These are phyloP conservation scores for Poecile atricapillus DNA, from an alignment of 2,113 vertebrate genomes.

Conservation along the genomic window DNA sequence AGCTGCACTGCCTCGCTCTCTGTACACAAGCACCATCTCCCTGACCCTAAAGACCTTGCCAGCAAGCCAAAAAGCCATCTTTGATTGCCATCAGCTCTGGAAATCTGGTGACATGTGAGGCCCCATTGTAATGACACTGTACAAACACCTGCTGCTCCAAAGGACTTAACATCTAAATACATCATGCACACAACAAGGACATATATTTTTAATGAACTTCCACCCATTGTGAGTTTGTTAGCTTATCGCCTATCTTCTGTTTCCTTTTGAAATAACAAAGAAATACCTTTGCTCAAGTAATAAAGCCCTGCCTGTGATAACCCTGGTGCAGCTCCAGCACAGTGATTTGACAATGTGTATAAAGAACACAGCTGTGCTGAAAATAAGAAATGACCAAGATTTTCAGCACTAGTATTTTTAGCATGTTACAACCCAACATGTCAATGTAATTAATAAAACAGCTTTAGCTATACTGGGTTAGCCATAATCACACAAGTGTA, in stretches of 20 bases:
- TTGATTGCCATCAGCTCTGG: background rate
- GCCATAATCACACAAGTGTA: background rate
- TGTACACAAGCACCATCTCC: background rate
- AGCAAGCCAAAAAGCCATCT: background rate
- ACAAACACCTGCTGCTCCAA: slow-evolving; percentile 22
- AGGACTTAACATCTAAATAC: background rate
- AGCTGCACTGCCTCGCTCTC: background rate
- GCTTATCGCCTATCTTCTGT: slow-evolving; percentile 31
- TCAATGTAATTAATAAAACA: slow-evolving; percentile 47
- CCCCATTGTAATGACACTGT: background rate
- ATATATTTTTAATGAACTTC: slow-evolving; percentile 53
- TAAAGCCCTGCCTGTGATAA: background rate
- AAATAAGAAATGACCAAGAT: slow-evolving; percentile 14
- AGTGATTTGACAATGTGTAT: fast-evolving
- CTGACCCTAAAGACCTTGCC: background rate
- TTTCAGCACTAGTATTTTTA: slow-evolving; percentile 41
- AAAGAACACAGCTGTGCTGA: background rate
- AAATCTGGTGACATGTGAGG: background rate
- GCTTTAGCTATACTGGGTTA: background rate
- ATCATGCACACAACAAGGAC: background rate
- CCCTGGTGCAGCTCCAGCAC: background rate
- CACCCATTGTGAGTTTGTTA: slow-evolving; percentile 40
- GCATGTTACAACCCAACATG: background rate
- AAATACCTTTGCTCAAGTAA: slow-evolving; percentile 28
- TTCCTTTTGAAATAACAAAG: slow-evolving; percentile 53